Percentiles rank a stretch among this genome's conserved stretches.
Conservation (phyloP, 2,113 vertebrate species). For the Phoxinus phoxinus region DNA sequence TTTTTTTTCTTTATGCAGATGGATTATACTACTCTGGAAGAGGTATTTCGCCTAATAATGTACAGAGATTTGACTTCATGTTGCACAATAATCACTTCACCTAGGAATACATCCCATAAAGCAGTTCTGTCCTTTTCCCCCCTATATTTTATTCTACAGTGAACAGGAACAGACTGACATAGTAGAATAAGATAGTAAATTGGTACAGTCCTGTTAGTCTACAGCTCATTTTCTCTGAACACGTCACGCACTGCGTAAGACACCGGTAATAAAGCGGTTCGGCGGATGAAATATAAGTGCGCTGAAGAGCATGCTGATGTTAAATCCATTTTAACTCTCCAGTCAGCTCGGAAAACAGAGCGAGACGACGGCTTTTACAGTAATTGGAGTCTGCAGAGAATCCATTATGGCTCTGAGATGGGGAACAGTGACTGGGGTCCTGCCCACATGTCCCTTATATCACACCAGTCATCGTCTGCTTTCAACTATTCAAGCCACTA, state of each 20-base stretch:
- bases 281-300: slow-evolving; percentile 59
- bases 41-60: slow-evolving; percentile 19
- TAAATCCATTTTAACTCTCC: slow-evolving; percentile 69
- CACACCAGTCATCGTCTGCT: slow-evolving; percentile 4
- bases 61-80: slow-evolving; percentile 6
- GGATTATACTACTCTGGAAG: slow-evolving; percentile 34
- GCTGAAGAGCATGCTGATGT: slow-evolving; percentile 62
- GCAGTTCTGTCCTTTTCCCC: background rate
- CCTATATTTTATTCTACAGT: background rate
- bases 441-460: slow-evolving; percentile 4
- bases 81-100: slow-evolving; percentile 33
- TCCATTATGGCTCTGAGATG: slow-evolving; percentile 32
- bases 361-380: slow-evolving; percentile 61
- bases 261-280: background rate
- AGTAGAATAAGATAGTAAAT: background rate
- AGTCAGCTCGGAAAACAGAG: slow-evolving; percentile 64
- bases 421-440: background rate
- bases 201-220: slow-evolving; percentile 3
- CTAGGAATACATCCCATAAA: background rate
- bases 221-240: slow-evolving; percentile 20
- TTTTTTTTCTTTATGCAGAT: slow-evolving; percentile 43
- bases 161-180: slow-evolving; percentile 6
- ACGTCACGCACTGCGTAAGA: background rate
- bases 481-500: slow-evolving; percentile 25
- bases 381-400: slow-evolving; percentile 65